Conservation (phyloP, 1,140 invertebrate species). For the Camponotus pennsylvanicus region DNA sequence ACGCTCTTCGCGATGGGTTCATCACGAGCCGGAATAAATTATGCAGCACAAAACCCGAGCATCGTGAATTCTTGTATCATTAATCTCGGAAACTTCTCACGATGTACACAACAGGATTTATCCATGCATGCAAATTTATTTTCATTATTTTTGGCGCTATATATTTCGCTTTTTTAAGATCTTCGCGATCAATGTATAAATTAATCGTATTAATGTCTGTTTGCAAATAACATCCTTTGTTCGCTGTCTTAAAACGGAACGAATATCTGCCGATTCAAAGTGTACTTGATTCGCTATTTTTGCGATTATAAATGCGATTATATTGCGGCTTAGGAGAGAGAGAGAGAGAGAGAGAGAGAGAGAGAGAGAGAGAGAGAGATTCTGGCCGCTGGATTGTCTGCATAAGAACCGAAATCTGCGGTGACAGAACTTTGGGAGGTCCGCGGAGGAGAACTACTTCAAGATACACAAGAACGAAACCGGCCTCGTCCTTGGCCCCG, state of each 20-base stretch:
- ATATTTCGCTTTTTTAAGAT: neutral
- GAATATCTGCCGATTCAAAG: neutral
- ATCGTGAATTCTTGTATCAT: constrained; percentile 52
- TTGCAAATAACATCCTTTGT: neutral
- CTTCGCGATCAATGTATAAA: neutral
- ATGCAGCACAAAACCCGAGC: constrained; percentile 38
- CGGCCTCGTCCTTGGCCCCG: constrained; percentile 67
- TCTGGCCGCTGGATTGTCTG: neutral
- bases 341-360: no score
- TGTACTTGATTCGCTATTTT: neutral
- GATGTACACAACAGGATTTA: constrained; percentile 31
- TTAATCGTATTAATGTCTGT: neutral
- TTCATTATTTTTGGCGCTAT: neutral
- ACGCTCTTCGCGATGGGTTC: constrained; percentile 45
- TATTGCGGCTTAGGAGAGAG: no score
- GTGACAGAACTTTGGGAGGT: constrained; percentile 56
- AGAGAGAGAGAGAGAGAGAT: neutral
- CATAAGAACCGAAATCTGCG: constrained; percentile 24
- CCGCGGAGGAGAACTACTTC: constrained; percentile 3
- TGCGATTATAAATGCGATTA: neutral
- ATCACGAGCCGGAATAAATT: constrained; percentile 57
- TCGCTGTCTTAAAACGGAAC: neutral
- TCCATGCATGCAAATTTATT: constrained; percentile 8
- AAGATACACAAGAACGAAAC: constrained; percentile 7
- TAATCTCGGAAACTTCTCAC: constrained; percentile 43